phyloP scores from a whole-genome alignment of 2,888 invertebrate species.

The Tetranychus piercei region DNA sequence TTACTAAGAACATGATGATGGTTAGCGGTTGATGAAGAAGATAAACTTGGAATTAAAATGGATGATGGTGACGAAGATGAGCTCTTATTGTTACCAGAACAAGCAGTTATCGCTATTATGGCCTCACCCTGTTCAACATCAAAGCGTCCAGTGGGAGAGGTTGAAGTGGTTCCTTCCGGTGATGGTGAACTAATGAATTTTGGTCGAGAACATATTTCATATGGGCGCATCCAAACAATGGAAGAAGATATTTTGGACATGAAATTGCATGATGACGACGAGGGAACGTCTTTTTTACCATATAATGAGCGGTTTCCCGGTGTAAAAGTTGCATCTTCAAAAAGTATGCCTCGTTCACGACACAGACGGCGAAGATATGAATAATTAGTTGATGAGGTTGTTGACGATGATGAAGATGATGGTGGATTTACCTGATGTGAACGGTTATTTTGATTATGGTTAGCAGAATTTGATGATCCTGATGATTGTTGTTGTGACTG shows the following conservation, averaged over 20 bases:
- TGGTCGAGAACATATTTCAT: conserved; percentile 46
- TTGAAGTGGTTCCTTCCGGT: not conserved
- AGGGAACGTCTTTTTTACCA: conserved; percentile 12
- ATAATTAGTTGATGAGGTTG: conserved; percentile 29
- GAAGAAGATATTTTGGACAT: conserved; percentile 14
- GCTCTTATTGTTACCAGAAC: not conserved
- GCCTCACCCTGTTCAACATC: conserved; percentile 40
- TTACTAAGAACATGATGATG: not conserved
- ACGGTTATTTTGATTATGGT: not conserved
- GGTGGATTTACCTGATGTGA: not conserved
- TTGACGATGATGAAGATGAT: not conserved
- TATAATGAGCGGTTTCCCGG: conserved; percentile 35
- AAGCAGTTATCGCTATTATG: conserved; percentile 13
- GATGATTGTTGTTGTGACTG: not conserved
- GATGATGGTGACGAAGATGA: conserved; percentile 11
- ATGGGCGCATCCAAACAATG: conserved; percentile 19
- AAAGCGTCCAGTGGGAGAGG: conserved; percentile 31
- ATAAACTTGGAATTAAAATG: not conserved
- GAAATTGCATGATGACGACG: conserved; percentile 1
- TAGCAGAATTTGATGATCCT: not conserved
- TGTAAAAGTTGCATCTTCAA: conserved; percentile 46
- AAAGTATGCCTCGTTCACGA: conserved; percentile 41
- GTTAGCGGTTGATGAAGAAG: conserved; percentile 2
- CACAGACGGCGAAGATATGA: conserved; percentile 39
- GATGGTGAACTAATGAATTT: conserved; percentile 37